Percentiles rank a stretch among this genome's conserved stretches.
These are phyloP conservation scores for Montifringilla adamsi DNA, from an alignment of 2,113 vertebrate genomes.

Conservation along the genomic window DNA sequence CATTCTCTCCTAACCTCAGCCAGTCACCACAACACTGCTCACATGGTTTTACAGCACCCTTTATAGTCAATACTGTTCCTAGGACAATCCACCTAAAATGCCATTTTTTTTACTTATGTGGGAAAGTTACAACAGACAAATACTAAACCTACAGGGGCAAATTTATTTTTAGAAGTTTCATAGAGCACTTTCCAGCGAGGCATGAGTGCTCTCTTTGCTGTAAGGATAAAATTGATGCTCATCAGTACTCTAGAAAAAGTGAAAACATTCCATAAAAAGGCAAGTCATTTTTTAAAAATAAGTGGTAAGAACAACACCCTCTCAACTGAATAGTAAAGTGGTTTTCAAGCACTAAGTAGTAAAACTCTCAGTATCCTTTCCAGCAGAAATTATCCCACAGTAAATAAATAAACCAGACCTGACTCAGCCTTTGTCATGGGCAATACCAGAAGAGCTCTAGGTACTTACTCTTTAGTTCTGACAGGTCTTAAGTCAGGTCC, in stretches of 20 bases:
- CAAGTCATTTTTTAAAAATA: not conserved
- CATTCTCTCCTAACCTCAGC: not conserved
- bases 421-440: not conserved
- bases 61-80: not conserved
- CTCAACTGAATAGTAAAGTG: not conserved
- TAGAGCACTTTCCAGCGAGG: not conserved
- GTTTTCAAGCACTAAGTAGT: not conserved
- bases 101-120: not conserved
- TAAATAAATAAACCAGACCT: not conserved
- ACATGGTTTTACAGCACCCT: not conserved
- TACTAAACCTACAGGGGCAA: not conserved
- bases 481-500: not conserved
- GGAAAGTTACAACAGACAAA: not conserved
- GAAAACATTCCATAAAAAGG: not conserved
- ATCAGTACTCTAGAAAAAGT: not conserved
- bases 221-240: not conserved
- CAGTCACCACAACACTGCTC: not conserved
- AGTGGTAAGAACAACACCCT: not conserved
- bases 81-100: not conserved
- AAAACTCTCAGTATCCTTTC: not conserved
- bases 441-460: not conserved
- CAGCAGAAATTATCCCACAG: not conserved
- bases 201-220: fast-evolving
- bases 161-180: not conserved
- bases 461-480: not conserved